Conservation (phyloP, 2,888 invertebrate species). For the Herminia tarsipennalis region DNA sequence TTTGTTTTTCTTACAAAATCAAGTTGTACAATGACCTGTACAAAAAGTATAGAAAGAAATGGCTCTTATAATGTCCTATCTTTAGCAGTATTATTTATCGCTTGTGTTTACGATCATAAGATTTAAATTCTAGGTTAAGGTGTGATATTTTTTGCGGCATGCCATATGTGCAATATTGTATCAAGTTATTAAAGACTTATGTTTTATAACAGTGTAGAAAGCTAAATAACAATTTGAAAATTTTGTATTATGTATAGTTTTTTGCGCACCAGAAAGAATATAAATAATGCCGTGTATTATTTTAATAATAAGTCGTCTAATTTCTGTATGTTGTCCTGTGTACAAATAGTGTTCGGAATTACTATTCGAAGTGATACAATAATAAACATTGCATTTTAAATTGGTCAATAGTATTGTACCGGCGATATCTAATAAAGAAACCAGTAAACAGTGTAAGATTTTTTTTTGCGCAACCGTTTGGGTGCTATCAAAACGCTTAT, state of each 20-base stretch:
- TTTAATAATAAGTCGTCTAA: conserved; percentile 44
- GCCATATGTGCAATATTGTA: conserved; percentile 3
- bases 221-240: conserved; percentile 6
- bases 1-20: too few species aligned
- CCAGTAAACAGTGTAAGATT: conserved; percentile 59
- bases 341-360: conserved; percentile 75
- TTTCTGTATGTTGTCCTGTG: conserved; percentile 68
- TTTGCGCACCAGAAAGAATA: conserved; percentile 67
- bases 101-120: conserved; percentile 55
- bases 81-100: conserved; percentile 64
- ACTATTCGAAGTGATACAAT: conserved; percentile 72
- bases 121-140: conserved; percentile 48
- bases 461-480: conserved; percentile 30
- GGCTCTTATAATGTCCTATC: conserved; percentile 34
- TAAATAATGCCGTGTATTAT: conserved; percentile 55
- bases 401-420: conserved; percentile 78
- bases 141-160: conserved; percentile 27
- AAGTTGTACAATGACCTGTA: background rate
- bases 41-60: background rate
- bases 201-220: background rate
- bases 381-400: conserved; percentile 77
- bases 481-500: background rate
- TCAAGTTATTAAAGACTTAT: background rate
- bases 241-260: conserved; percentile 23
- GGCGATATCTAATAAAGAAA: conserved; percentile 79